Base-by-base conservation (phyloP, 2,797 vertebrate genomes). In the Danio albolineatus region DNA sequence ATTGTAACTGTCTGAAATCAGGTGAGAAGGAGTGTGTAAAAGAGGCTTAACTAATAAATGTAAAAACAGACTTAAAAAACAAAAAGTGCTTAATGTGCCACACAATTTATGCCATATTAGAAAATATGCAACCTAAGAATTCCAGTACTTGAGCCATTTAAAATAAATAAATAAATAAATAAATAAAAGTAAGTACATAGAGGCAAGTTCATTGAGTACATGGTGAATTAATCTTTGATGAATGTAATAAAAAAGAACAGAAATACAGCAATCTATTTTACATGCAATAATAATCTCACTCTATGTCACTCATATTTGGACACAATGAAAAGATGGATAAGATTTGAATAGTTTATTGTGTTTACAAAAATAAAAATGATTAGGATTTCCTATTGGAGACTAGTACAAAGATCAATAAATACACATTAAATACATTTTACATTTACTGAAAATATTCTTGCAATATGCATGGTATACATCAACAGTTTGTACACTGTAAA, bases 301-400 rank as follows among this genome's bases (percentile, higher is more conserved):
- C 2, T 13, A 28, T 39, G 16, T 4, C 28, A 41, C 51, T 10
- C 2, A 14, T 43, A n/a, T n/a, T n/a, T 21, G 17, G n/a, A 39
- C 65, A 57, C 5, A 10, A 48, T 13, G 9, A 60, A 38, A 73
- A 59, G 43, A 59, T 38, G 16, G 13, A 14, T 28, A 73, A 73
- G 54, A 57, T 43, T 57, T 72, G 21, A 56, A 56, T 13, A 12
- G 4, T 76, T 76, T 76, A 76, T 66, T 66, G 43, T 16, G 36
- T 43, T 54, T 66, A 76, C 9, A 76, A 66, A 76, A 76, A 65
- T 72, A 72, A 72, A 72, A 72, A 36, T 56, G 44, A 43, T 53
- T 41, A 43, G 43, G 16, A n/a, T 76, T 43, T 19, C 38, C 1
- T 44, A 43, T 28, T 38, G 53, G 10, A 76, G 49, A 67, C 38